These are phyloP conservation scores for Mus pahari DNA, from an alignment of 2,113 vertebrate species.

Conservation along the genomic window DNA sequence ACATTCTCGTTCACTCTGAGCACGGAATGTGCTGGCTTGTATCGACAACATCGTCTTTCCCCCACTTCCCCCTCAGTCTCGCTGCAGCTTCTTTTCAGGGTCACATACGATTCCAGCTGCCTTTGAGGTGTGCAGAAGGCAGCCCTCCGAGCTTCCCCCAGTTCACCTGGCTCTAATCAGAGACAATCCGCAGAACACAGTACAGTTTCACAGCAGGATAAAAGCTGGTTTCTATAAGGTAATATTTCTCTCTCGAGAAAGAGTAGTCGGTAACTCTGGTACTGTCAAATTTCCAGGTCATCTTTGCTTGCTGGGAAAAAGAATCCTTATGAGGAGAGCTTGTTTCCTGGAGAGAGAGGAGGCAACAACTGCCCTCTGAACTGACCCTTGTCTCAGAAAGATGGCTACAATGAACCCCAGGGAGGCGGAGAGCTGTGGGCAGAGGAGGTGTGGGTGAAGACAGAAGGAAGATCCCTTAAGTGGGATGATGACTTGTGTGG, in stretches of 20 bases:
- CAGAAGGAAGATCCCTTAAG: conserved; percentile 70
- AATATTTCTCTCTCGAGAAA: conserved; percentile 79
- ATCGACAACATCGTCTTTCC: conserved; percentile 18
- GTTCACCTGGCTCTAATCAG: conserved; percentile 76
- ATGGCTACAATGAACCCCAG: conserved; percentile 41
- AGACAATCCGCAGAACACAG: conserved; percentile 71
- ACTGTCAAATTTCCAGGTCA: conserved; percentile 81
- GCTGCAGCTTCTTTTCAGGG: conserved; percentile 71
- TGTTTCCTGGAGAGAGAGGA: conserved; percentile 75
- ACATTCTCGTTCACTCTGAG: background rate
- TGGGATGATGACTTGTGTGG: background rate
- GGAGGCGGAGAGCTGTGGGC: background rate
- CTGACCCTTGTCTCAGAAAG: conserved; percentile 47
- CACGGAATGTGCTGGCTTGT: background rate
- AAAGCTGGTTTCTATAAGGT: conserved; percentile 79
- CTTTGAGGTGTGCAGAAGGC: conserved; percentile 63
- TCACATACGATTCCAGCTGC: conserved; percentile 62
- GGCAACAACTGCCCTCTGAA: background rate
- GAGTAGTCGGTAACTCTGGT: conserved; percentile 69
- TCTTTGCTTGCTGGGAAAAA: conserved; percentile 78
- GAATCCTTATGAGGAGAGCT: conserved; percentile 70
- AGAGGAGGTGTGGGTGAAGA: conserved; percentile 53
- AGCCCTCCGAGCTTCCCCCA: conserved; percentile 32
- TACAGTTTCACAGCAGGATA: conserved; percentile 77
- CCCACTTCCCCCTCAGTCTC: conserved; percentile 37